Evolutionary conservation across 2,113 vertebrate genomes (phyloP), one percentile per base, ranked within the genome.

Genomic region (Cranoglanis bouderius): DNA sequence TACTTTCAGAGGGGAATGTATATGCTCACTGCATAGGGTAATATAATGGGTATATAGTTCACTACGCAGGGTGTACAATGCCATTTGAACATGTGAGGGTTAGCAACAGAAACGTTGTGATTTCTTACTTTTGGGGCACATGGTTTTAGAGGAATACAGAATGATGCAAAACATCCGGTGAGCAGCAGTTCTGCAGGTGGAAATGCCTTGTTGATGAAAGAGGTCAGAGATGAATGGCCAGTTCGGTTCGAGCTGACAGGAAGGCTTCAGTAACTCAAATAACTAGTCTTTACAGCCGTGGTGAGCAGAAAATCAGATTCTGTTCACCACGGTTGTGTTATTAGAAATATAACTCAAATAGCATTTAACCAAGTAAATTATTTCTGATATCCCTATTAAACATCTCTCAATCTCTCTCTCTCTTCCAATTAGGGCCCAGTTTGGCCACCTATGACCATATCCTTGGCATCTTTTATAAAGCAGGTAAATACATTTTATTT

Each of bases 361-460:
- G 65, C 13, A 70, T 40, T 74, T 74, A 38, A 74, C 70, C 9
- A 35, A 4, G 67, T 19, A 70, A 35, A 38, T n/a, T 18, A 18
- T 38, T 70, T 70, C 14, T 70, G 12, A 67, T 40, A 21, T 29
- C 24, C 43, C 26, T 46, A 16, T 78, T 13, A 29, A 43, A 75
- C 21, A 46, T n/a, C 40, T 43, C 40, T 43, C 40, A 3, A 2
- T 43, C 43, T 43, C 43, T 43, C 43, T 43, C 43, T 43, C 43
- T 43, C 43, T 49, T 10, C 8, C 3, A 1, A 88, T 84, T 75
- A 92, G 91, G 4, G 0, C 91, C 89, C 85, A 89, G 90, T 88
- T 86, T 98, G 86, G 97, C 97, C n/a, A 94, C 97, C 0, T 99
- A 94, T 1, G 53, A 95, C 78, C 95, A 98, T 89, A 7, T 99